Percentiles rank a stretch among this genome's conserved stretches.
These are phyloP conservation scores for Cinclus cinclus DNA, from an alignment of 2,113 vertebrate genomes.

Conservation along the genomic window DNA sequence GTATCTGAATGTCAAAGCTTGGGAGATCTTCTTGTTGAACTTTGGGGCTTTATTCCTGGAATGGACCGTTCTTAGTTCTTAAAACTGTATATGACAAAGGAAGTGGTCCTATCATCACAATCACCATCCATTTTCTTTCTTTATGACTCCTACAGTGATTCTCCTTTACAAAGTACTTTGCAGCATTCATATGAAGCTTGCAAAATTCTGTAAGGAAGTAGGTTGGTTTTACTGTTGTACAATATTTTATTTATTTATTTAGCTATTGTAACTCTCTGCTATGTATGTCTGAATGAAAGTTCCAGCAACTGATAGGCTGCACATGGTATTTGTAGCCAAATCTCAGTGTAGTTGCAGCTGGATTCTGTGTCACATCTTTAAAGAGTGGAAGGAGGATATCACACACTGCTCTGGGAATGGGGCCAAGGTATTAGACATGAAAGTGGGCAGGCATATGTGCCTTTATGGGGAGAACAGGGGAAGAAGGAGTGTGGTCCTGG, in stretches of 20 bases:
- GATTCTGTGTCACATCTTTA: constrained; percentile 8
- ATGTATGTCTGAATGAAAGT: constrained; percentile 15
- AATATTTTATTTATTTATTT: constrained; percentile 23
- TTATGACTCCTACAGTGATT: not conserved
- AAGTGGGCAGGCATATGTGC: not conserved
- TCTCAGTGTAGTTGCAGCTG: not conserved
- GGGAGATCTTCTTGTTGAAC: not conserved
- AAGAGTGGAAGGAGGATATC: not conserved
- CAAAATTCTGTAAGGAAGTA: not conserved
- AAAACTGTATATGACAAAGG: not conserved
- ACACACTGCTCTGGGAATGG: not conserved
- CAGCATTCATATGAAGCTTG: not conserved
- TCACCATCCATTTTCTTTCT: not conserved
- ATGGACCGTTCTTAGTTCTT: not conserved
- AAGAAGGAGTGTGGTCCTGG: not conserved
- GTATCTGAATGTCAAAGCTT: not conserved
- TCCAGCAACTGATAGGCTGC: not conserved
- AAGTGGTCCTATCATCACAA: not conserved
- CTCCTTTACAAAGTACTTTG: not conserved
- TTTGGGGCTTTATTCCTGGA: not conserved
- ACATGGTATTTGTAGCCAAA: not conserved
- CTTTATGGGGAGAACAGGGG: not conserved
- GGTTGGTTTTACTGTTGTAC: not conserved
- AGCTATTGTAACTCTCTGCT: not conserved
- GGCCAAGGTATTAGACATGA: not conserved